Conservation (phyloP, 2,797 vertebrate genomes). For the Pelochelys cantorii region DNA sequence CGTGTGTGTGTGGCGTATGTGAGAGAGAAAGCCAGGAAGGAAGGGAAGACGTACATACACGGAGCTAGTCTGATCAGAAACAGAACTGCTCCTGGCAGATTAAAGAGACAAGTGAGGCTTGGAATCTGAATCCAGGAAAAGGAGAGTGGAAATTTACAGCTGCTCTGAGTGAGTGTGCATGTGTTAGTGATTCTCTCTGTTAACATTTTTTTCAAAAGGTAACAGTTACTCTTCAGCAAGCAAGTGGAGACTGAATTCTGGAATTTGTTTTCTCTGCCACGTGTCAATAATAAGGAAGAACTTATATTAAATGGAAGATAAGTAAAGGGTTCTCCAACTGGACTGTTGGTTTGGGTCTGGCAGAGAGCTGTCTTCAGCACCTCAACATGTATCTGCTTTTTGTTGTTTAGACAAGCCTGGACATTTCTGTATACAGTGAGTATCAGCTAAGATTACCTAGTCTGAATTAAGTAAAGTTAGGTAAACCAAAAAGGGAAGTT, state of each 20-base stretch:
- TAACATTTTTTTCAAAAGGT: conserved; percentile 72
- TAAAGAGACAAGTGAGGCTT: conserved; percentile 68
- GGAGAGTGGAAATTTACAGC: conserved; percentile 86
- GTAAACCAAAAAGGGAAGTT: neutral
- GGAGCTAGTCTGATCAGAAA: conserved; percentile 84
- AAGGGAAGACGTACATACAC: conserved; percentile 31
- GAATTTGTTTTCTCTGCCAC: conserved; percentile 45
- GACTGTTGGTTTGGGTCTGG: conserved; percentile 10
- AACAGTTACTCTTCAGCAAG: conserved; percentile 54
- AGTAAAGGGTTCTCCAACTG: conserved; percentile 30
- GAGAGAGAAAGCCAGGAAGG: conserved; percentile 54
- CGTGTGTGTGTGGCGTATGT: neutral
- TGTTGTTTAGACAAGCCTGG: conserved; percentile 70
- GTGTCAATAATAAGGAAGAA: conserved; percentile 3
- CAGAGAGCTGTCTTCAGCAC: conserved; percentile 82
- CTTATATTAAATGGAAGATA: conserved; percentile 63
- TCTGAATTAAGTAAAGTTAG: conserved; percentile 2
- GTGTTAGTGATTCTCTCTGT: conserved; percentile 71
- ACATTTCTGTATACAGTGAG: conserved; percentile 57
- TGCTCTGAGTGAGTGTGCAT: conserved; percentile 50
- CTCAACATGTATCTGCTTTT: conserved; percentile 69
- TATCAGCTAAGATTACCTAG: conserved; percentile 33
- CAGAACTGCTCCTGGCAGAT: conserved; percentile 75
- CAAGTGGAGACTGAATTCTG: conserved; percentile 49
- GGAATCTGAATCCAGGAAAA: conserved; percentile 66